Conservation (phyloP, 2,797 vertebrate genomes). For the Limosa lapponica region DNA sequence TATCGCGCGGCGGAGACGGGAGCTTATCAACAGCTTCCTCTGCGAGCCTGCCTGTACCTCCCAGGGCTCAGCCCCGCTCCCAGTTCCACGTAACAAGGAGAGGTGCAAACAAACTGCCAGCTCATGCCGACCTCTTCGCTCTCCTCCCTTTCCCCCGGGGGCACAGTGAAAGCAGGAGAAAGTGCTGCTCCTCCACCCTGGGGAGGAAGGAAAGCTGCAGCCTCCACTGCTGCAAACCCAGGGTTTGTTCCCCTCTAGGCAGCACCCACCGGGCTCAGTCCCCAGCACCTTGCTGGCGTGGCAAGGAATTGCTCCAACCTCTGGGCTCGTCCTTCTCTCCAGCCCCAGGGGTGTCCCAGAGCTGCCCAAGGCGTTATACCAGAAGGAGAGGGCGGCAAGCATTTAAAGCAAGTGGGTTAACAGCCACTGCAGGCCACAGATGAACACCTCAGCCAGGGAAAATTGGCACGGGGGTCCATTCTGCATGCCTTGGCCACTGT, state of each 20-base stretch:
- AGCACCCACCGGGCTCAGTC: not conserved
- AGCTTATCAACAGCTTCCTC: constrained; percentile 11
- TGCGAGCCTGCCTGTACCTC: not conserved
- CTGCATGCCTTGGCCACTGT: not conserved
- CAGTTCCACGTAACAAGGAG: not conserved
- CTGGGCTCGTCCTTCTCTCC: not conserved
- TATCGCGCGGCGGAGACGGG: accelerated
- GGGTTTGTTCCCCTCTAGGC: not conserved
- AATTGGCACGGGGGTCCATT: not conserved
- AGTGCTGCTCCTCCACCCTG: not conserved
- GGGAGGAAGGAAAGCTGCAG: not conserved
- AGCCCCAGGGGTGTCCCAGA: not conserved
- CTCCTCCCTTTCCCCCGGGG: not conserved
- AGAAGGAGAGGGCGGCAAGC: not conserved
- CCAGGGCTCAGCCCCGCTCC: not conserved
- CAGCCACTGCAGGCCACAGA: not conserved
- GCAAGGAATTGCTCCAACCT: not conserved
- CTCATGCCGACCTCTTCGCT: accelerated
- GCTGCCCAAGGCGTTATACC: not conserved
- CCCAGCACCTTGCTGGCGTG: not conserved
- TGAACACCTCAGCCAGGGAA: not conserved
- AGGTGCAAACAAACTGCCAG: constrained; percentile 14
- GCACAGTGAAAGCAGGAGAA: not conserved
- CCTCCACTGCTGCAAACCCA: not conserved
- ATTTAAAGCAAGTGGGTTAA: not conserved